Percentiles rank a stretch among this genome's conserved stretches.
Evolutionary conservation across 1,140 invertebrate species (phyloP).

Genomic region (Caerostris darwini): DNA sequence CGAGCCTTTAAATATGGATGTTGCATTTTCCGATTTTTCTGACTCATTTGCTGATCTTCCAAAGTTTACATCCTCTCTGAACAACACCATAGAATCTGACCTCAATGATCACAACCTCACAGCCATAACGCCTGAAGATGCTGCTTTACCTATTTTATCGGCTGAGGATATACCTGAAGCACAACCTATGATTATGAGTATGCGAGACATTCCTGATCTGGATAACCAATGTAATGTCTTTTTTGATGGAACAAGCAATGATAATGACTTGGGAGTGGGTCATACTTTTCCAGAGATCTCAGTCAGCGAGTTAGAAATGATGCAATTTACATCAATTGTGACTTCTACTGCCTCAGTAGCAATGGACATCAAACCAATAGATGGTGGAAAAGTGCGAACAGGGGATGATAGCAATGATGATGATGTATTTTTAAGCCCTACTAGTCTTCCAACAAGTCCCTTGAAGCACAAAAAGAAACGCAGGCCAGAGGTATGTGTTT

Average conservation of each 20-base stretch:
- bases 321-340: constrained; percentile 68
- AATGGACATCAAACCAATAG: constrained; percentile 44
- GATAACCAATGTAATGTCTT: constrained; percentile 62
- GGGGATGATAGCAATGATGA: constrained; percentile 85
- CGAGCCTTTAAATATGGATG: constrained; percentile 73
- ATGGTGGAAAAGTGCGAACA: constrained; percentile 80
- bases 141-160: constrained; percentile 61
- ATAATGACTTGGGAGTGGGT: constrained; percentile 26
- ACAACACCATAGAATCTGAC: constrained; percentile 42
- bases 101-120: constrained; percentile 41
- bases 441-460: constrained; percentile 82
- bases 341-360: constrained; percentile 55
- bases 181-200: constrained; percentile 64
- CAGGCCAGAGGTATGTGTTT: constrained; percentile 75
- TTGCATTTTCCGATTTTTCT: constrained; percentile 45
- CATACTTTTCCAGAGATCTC: constrained; percentile 72
- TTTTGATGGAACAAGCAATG: constrained; percentile 60
- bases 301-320: constrained; percentile 76
- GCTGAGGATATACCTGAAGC: constrained; percentile 76
- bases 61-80: constrained; percentile 64
- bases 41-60: constrained; percentile 61
- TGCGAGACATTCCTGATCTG: constrained; percentile 62
- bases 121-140: constrained; percentile 58
- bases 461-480: constrained; percentile 80
- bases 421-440: constrained; percentile 90